phyloP scores from a whole-genome alignment of 1,140 invertebrate genomes.

The Pemphigus obesinymphae region DNA sequence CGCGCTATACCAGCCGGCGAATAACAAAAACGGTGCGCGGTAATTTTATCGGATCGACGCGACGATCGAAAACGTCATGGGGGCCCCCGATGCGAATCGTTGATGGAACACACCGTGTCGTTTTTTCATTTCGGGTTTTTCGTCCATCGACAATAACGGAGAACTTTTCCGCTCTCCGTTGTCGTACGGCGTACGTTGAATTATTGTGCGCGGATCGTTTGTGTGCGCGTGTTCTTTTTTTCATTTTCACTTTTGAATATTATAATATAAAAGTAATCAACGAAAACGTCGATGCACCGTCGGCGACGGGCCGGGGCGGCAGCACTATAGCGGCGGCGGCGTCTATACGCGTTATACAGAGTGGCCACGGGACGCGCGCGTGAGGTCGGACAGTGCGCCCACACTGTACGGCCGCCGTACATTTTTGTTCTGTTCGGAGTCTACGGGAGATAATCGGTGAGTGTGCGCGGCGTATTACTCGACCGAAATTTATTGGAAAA shows the following conservation, averaged over 20 bases:
- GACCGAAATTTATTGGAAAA: slow-evolving; percentile 40
- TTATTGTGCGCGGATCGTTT: too few species aligned
- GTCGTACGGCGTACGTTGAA: too few species aligned
- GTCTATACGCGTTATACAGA: slow-evolving; percentile 12
- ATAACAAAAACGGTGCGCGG: neutral
- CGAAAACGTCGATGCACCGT: too few species aligned
- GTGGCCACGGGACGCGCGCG: slow-evolving; percentile 29
- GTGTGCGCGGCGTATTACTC: slow-evolving; percentile 40
- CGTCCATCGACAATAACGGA: too few species aligned
- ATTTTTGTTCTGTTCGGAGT: slow-evolving; percentile 36
- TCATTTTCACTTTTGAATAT: too few species aligned
- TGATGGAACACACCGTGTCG: too few species aligned
- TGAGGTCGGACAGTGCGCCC: neutral
- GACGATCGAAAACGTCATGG: too few species aligned
- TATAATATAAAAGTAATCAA: too few species aligned
- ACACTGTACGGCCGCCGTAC: slow-evolving; percentile 28
- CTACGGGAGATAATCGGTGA: slow-evolving; percentile 40
- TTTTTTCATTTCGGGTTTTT: too few species aligned
- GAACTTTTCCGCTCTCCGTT: too few species aligned
- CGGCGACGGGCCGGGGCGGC: neutral
- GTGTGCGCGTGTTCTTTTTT: too few species aligned
- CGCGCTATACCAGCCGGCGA: neutral
- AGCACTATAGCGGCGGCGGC: slow-evolving; percentile 6
- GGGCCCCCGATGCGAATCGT: too few species aligned
- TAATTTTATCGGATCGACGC: neutral